phyloP scores from a whole-genome alignment of 2,797 vertebrate genomes.

The Brotula barbata region DNA sequence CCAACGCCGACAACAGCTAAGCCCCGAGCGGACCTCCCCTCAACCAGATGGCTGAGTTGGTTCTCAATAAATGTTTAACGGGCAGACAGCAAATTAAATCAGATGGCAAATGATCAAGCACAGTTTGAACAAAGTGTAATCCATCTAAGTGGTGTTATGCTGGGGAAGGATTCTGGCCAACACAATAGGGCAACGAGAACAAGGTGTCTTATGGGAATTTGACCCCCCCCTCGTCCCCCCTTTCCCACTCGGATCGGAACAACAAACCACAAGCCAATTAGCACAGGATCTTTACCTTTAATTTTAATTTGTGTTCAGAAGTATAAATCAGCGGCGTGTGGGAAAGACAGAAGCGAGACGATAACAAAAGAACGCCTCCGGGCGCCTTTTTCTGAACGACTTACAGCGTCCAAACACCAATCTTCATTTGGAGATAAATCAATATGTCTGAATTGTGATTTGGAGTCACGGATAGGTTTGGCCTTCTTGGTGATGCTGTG shows the following conservation, averaged over 20 bases:
- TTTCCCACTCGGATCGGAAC: slow-evolving; percentile 50
- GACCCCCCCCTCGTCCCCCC: slow-evolving; percentile 24
- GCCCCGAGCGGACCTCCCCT: slow-evolving; percentile 53
- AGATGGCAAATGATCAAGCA: slow-evolving; percentile 67
- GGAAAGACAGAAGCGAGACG: neutral
- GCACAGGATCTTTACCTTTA: slow-evolving; percentile 49
- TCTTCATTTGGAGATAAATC: slow-evolving; percentile 45
- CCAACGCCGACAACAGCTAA: slow-evolving; percentile 56
- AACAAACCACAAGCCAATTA: slow-evolving; percentile 72
- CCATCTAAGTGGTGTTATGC: slow-evolving; percentile 58
- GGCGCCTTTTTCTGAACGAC: slow-evolving; percentile 21
- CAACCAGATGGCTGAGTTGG: slow-evolving; percentile 70
- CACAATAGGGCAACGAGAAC: slow-evolving; percentile 55
- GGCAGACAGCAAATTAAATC: slow-evolving; percentile 72
- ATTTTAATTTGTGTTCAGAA: slow-evolving; percentile 63
- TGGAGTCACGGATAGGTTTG: slow-evolving; percentile 29
- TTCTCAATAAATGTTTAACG: slow-evolving; percentile 68
- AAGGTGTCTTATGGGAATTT: slow-evolving; percentile 55
- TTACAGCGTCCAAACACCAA: slow-evolving; percentile 43
- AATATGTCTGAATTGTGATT: slow-evolving; percentile 54
- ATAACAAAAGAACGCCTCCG: neutral
- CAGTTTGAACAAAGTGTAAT: slow-evolving; percentile 69
- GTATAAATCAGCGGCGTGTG: slow-evolving; percentile 46
- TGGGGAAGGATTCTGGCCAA: slow-evolving; percentile 49
- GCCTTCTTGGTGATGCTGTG: slow-evolving; percentile 28